Conservation (phyloP, 30 jellyfish, hydroid and myxozoan species). For the Pelagia noctiluca region DNA sequence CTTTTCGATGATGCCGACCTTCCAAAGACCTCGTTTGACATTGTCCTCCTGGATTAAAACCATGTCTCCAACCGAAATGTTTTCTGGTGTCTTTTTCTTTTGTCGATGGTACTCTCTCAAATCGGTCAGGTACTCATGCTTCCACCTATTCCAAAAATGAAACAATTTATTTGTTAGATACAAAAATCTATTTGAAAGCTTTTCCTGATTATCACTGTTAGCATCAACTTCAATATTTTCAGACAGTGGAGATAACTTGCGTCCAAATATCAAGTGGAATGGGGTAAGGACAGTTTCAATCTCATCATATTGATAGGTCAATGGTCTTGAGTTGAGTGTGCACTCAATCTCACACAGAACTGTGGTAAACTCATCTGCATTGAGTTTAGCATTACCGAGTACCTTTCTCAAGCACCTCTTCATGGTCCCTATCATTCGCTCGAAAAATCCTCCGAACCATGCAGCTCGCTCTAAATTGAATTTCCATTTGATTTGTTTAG, state of each 20-base stretch:
- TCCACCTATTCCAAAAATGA: conserved; percentile 45
- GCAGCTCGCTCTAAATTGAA: too few relatives aligned
- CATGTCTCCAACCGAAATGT: conserved; percentile 31
- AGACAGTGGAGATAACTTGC: background rate
- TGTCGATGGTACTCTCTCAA: conserved; percentile 12
- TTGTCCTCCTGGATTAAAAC: conserved; percentile 24
- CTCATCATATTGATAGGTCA: conserved; percentile 12
- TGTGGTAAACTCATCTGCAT: conserved; percentile 7
- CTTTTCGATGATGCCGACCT: too few relatives aligned
- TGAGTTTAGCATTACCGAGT: conserved; percentile 16
- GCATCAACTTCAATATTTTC: background rate
- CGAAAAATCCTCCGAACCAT: conserved; percentile 13
- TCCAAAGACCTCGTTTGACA: conserved; percentile 34
- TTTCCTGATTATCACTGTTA: background rate
- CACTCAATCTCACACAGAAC: conserved; percentile 20
- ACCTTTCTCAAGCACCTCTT: conserved; percentile 17
- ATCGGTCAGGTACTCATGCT: conserved; percentile 12
- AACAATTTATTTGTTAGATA: conserved; percentile 7
- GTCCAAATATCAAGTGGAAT: conserved; percentile 13
- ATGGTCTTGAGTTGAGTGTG: conserved; percentile 10
- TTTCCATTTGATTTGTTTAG: too few relatives aligned
- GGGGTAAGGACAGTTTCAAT: conserved; percentile 10
- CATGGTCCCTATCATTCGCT: conserved; percentile 3
- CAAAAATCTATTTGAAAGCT: conserved; percentile 13
- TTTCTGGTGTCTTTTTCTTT: conserved; percentile 21